Percentiles rank a stretch among this genome's conserved stretches.
Conservation (phyloP, 2,113 vertebrate species). For the Pelecanoides urinatrix region DNA sequence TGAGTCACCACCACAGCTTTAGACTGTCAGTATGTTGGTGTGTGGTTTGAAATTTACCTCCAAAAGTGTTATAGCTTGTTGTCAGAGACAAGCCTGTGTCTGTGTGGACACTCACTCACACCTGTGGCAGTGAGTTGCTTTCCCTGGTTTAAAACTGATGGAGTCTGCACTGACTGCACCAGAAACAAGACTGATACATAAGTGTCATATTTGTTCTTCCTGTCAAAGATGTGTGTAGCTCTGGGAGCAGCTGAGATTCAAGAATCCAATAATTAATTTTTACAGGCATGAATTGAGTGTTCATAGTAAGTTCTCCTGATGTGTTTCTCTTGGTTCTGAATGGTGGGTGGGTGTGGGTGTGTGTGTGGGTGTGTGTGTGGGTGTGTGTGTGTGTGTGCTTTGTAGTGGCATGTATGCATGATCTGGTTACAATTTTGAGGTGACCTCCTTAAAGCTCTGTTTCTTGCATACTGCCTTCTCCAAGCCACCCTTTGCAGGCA, state of each 20-base stretch:
- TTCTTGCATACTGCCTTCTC: not conserved
- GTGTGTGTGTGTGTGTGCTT: not conserved
- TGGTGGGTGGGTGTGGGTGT: too few relatives aligned
- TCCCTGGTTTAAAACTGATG: not conserved
- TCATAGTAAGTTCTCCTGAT: not conserved
- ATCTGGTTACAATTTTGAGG: not conserved
- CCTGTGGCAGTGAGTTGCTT: not conserved
- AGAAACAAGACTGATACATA: not conserved
- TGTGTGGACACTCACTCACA: not conserved
- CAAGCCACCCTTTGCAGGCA: not conserved
- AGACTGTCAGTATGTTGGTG: not conserved
- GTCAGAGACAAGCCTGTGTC: not conserved
- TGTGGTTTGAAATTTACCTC: not conserved
- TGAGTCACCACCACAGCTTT: not conserved
- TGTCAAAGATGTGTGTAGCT: not conserved
- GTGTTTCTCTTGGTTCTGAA: not conserved
- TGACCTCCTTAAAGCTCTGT: not conserved
- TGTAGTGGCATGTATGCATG: not conserved
- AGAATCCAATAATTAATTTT: not conserved
- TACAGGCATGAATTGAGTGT: not conserved
- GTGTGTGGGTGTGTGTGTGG: too few relatives aligned
- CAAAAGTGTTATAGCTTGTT: not conserved
- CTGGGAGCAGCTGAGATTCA: not conserved
- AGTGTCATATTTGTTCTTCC: not conserved
- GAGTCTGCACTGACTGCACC: not conserved